Evolutionary conservation across 37 sponge, comb jelly and placozoan species (phyloP).

Genomic region (Oopsacas minuta): DNA sequence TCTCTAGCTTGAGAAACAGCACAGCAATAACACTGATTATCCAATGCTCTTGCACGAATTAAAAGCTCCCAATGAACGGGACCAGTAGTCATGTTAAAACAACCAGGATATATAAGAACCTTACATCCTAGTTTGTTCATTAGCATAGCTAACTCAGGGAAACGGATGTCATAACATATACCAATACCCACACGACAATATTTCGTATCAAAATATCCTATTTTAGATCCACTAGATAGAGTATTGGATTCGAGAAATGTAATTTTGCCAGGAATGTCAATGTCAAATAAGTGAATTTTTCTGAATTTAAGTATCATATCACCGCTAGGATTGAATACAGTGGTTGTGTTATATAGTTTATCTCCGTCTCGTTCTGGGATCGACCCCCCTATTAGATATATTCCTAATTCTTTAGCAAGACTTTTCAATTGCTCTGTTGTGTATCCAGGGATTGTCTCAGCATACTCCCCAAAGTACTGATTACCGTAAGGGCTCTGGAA

Average conservation of each 20-base stretch:
- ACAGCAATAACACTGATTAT: neutral
- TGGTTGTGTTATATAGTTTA: slow-evolving; percentile 73
- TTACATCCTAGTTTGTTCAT: slow-evolving; percentile 42
- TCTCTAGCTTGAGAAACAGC: slow-evolving; percentile 69
- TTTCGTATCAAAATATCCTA: slow-evolving; percentile 58
- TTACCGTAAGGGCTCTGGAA: slow-evolving; percentile 93
- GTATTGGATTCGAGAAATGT: slow-evolving; percentile 67
- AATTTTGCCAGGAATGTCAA: slow-evolving; percentile 91
- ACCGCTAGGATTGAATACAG: slow-evolving; percentile 68
- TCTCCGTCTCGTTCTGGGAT: slow-evolving; percentile 79
- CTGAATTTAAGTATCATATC: slow-evolving; percentile 66
- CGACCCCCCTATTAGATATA: slow-evolving; percentile 80
- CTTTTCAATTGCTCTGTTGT: slow-evolving; percentile 37
- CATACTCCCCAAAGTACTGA: slow-evolving; percentile 70
- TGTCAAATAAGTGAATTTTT: slow-evolving; percentile 95
- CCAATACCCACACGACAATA: slow-evolving; percentile 85
- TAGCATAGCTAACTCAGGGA: slow-evolving; percentile 70
- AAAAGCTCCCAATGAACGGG: slow-evolving; percentile 91
- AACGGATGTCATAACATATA: slow-evolving; percentile 91
- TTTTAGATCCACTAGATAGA: slow-evolving; percentile 48
- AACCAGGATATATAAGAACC: slow-evolving; percentile 73
- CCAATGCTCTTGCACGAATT: slow-evolving; percentile 37
- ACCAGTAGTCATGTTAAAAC: slow-evolving; percentile 94
- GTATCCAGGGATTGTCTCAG: slow-evolving; percentile 70
- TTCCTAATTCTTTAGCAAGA: slow-evolving; percentile 62